A percentile compares a stretch with the other conserved stretches of the same genome.
Evolutionary conservation across 2,888 invertebrate species (phyloP).

Genomic region (Lottia scabra): DNA sequence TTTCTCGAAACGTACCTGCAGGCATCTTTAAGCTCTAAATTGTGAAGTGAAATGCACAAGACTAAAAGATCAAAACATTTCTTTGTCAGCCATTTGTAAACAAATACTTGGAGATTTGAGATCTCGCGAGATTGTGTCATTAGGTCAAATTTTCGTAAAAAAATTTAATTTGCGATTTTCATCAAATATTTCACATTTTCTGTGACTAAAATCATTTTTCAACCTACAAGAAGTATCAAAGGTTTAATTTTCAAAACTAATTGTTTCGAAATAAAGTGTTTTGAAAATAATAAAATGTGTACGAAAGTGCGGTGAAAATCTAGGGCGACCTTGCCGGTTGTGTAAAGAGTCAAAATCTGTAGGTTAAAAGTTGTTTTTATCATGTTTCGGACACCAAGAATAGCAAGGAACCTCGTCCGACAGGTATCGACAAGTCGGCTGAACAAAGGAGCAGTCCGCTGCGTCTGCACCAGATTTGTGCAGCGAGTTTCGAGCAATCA

Average conservation of each 20-base stretch:
- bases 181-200: no score
- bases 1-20: slow-evolving; percentile 11
- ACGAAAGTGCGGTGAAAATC: slow-evolving; percentile 28
- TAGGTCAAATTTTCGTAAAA: no score
- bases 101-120: slow-evolving; percentile 32
- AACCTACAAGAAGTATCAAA: no score
- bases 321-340: slow-evolving; percentile 38
- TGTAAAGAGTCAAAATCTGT: slow-evolving; percentile 20
- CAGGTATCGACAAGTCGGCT: slow-evolving; percentile 33
- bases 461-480: slow-evolving; percentile 29
- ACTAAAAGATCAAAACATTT: not conserved
- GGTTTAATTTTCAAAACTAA: no score
- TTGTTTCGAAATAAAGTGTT: no score
- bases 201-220: no score
- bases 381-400: slow-evolving; percentile 41
- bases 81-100: slow-evolving; percentile 46
- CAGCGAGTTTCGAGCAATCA: slow-evolving; percentile 11
- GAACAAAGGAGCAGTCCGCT: slow-evolving; percentile 24
- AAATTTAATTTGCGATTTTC: no score
- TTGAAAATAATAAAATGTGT: not conserved
- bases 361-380: slow-evolving; percentile 11
- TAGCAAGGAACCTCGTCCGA: slow-evolving; percentile 33
- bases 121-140: not conserved
- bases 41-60: not conserved
- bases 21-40: slow-evolving; percentile 11